Evolutionary conservation across 2,113 vertebrate genomes (phyloP).

Genomic region (Castor canadensis): DNA sequence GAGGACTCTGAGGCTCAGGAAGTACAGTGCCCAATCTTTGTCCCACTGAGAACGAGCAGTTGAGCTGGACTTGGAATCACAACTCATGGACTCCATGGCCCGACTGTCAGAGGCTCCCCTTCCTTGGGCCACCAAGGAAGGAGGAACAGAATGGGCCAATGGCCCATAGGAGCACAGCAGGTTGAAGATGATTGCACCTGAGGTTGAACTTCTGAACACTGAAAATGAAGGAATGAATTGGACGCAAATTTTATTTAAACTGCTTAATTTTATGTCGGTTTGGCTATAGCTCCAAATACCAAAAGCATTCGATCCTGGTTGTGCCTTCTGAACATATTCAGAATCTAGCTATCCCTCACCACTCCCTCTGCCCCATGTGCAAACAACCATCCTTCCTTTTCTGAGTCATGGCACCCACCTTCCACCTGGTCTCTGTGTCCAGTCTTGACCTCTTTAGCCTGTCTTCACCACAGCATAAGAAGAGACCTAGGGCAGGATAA

Average conservation of each 20-base stretch:
- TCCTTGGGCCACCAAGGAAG: background rate
- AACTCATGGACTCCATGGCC: too few species aligned
- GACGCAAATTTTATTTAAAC: background rate
- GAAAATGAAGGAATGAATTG: background rate
- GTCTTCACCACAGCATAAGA: rapidly evolving
- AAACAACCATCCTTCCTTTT: background rate
- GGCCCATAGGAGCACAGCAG: background rate
- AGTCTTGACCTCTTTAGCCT: background rate
- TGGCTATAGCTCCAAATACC: background rate
- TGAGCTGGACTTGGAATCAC: background rate
- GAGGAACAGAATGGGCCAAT: rapidly evolving
- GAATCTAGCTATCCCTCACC: too few species aligned
- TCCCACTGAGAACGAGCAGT: rapidly evolving
- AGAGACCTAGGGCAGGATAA: rapidly evolving
- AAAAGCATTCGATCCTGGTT: too few species aligned
- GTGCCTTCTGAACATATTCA: background rate
- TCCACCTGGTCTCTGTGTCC: background rate
- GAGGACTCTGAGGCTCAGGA: background rate
- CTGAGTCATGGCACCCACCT: too few species aligned
- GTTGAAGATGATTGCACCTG: too few species aligned
- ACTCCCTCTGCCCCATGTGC: background rate
- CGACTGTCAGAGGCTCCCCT: background rate
- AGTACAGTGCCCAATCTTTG: too few species aligned
- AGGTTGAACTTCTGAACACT: too few species aligned
- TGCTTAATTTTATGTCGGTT: background rate